Evolutionary conservation across 1,140 invertebrate genomes (phyloP), one percentile per base, ranked within the genome.

Genomic region (Meteorus sp.): DNA sequence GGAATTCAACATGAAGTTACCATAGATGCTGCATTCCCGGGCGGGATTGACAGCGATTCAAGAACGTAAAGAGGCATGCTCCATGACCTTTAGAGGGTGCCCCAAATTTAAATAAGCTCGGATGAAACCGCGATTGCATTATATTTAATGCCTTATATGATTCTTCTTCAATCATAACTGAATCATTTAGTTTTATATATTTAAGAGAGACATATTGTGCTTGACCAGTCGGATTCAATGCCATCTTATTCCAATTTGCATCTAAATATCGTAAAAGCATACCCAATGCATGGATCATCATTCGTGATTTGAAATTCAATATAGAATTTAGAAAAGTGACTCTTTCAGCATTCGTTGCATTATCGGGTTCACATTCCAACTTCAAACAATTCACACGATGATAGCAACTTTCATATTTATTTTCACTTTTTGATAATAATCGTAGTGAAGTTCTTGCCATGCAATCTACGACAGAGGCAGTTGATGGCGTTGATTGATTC

Each of bases 131-230:
- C 19, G 83, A 79, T 39, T 85, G 84, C 67, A 93, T 90, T 41
- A 95, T 88, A 77, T 92, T 87, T 7, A 95, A 72, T 9, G 86
- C 85, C 56, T 84, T 83, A 68, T 86, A 91, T 2, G 87, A 87
- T 62, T 87, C 85, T 37, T 86, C 82, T 74, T 92, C 89, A 7
- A 93, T 81, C 62, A 85, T 84, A 19, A 93, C 83, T 62, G 89
- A 80, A 66, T 90, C 83, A 41, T 83, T 74, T 88, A 91, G 72
- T 8, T 82, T 82, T 41, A 90, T 83, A 55, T 82, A 80, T 55
- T 81, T 83, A 3, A 91, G 68, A 37, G 82, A 81, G n/a, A 87
- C 56, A 59, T 88, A 85, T 20, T 84, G 74, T 1, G 86, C 76
- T 60, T 81, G 72, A 9, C 74, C 78, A 37, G 74, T 78, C 35